Evolutionary conservation across 2,113 vertebrate species (phyloP).

Genomic region (Hoplias malabaricus): DNA sequence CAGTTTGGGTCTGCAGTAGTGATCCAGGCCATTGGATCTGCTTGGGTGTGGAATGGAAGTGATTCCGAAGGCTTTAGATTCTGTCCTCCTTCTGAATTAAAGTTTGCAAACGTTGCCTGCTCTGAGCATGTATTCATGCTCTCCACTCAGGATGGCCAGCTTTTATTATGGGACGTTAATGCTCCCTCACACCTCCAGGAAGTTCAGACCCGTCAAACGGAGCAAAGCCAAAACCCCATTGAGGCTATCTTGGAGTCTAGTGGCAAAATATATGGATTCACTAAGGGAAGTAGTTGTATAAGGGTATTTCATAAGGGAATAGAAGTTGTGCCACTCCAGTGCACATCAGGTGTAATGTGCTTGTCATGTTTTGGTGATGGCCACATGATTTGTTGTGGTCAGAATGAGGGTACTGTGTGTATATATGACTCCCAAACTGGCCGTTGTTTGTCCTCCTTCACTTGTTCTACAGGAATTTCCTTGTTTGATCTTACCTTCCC

Average conservation of each 20-base stretch:
- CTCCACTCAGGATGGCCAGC: conserved; percentile 58
- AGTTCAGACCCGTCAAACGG: conserved; percentile 45
- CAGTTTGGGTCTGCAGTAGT: conserved; percentile 57
- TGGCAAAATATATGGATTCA: conserved; percentile 66
- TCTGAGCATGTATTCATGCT: conserved; percentile 64
- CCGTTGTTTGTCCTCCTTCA: conserved; percentile 52
- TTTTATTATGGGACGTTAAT: conserved; percentile 65
- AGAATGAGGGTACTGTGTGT: conserved; percentile 63
- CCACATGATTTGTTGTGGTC: conserved; percentile 68
- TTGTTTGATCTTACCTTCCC: conserved; percentile 59
- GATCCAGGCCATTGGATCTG: conserved; percentile 61
- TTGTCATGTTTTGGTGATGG: conserved; percentile 58
- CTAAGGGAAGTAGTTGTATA: conserved; percentile 55
- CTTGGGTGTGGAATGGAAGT: conserved; percentile 66
- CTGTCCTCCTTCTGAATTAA: conserved; percentile 49
- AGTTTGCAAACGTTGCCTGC: conserved; percentile 62
- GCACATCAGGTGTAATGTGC: conserved; percentile 66
- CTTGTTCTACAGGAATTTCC: conserved; percentile 48
- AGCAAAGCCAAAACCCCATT: neutral
- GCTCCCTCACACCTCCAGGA: conserved; percentile 55
- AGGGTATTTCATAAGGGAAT: conserved; percentile 59
- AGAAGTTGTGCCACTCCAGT: conserved; percentile 54
- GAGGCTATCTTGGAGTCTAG: conserved; percentile 55
- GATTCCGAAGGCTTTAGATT: conserved; percentile 50
- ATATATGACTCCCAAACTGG: conserved; percentile 63